A percentile compares a stretch with the other conserved stretches of the same genome.
Conservation (phyloP, 2,888 invertebrate species). For the Drosophila pseudotalamancana region DNA sequence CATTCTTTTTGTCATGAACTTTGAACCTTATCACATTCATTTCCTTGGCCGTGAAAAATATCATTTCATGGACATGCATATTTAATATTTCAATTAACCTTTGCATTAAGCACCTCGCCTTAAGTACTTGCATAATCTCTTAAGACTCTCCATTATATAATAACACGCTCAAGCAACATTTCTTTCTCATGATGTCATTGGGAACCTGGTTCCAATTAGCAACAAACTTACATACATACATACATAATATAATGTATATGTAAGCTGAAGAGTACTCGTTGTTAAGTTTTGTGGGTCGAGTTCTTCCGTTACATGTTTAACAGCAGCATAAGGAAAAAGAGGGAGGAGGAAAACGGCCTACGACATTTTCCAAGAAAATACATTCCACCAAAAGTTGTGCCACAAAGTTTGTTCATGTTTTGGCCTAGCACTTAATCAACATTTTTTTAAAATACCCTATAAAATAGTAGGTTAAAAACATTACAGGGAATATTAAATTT, state of each 20-base stretch:
- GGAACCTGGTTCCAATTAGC: conserved; percentile 36
- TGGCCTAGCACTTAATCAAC: conserved; percentile 18
- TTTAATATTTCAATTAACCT: conserved; percentile 53
- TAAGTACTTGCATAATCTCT: conserved; percentile 23
- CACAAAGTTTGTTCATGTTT: conserved; percentile 28
- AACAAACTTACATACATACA: too few relatives aligned
- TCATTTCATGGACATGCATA: conserved; percentile 37
- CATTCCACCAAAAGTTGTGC: conserved; percentile 9
- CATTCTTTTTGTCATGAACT: conserved; percentile 13
- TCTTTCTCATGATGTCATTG: conserved; percentile 51
- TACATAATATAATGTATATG: too few relatives aligned
- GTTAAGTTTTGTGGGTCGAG: conserved; percentile 13
- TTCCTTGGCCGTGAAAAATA: conserved; percentile 31
- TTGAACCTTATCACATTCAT: conserved; percentile 25
- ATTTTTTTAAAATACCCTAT: background rate
- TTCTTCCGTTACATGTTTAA: conserved; percentile 53
- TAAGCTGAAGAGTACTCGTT: too few relatives aligned
- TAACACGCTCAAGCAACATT: conserved; percentile 2
- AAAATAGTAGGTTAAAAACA: too few relatives aligned
- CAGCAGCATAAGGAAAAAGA: conserved; percentile 3
- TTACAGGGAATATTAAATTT: background rate
- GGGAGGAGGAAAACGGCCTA: conserved; percentile 18
- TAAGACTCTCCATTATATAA: background rate
- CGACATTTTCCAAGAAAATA: conserved; percentile 46
- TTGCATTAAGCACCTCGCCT: background rate